Evolutionary conservation across 2,113 vertebrate genomes (phyloP).

Genomic region (Catharus bicknelli): DNA sequence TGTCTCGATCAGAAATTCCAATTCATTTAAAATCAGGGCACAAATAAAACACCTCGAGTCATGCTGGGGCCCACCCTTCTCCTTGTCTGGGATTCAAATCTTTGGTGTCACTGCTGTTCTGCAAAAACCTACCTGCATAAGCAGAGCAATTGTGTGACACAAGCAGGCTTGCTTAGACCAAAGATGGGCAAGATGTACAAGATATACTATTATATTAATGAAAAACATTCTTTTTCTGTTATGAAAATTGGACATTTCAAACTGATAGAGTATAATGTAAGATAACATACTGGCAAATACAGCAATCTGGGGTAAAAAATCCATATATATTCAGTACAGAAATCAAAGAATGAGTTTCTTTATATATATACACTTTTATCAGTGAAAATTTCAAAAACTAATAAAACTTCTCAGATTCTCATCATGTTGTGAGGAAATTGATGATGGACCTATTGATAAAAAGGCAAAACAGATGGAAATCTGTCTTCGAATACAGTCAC

Average conservation of each 20-base stretch:
- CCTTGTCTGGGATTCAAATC: neutral
- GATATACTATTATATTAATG: neutral
- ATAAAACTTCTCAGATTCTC: neutral
- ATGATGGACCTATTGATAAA: neutral
- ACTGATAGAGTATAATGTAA: neutral
- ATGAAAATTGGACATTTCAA: neutral
- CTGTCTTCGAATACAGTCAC: neutral
- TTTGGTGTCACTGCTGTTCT: neutral
- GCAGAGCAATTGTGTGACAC: neutral
- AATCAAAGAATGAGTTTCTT: neutral
- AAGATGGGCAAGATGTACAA: neutral
- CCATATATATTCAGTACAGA: neutral
- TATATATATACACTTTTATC: neutral
- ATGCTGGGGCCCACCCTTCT: accelerated
- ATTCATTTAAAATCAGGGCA: neutral
- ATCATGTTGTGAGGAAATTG: neutral
- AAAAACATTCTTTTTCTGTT: neutral
- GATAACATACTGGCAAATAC: neutral
- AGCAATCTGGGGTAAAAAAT: neutral
- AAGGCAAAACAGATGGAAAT: neutral
- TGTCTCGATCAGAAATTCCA: neutral
- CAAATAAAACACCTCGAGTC: neutral
- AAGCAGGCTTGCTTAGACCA: neutral
- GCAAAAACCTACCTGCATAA: neutral
- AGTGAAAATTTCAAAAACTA: slow-evolving; percentile 8